Evolutionary conservation across 2,113 vertebrate species (phyloP).

Genomic region (Melanotaenia duboulayi): DNA sequence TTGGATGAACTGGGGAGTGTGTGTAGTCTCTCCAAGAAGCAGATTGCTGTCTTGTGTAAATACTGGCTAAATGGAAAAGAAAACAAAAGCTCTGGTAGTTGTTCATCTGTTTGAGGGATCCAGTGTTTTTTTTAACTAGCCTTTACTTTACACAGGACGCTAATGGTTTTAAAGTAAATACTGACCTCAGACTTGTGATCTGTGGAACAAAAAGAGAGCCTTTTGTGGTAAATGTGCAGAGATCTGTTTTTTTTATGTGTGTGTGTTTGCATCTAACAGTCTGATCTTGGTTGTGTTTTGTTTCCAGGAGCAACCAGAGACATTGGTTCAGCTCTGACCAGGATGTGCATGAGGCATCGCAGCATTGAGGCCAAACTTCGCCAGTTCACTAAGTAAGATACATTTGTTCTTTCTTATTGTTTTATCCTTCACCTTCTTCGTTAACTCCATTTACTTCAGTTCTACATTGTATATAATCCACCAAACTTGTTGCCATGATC

Average conservation of each 20-base stretch:
- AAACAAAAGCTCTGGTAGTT: slow-evolving; percentile 18
- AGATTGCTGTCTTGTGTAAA: slow-evolving; percentile 56
- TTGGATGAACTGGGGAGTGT: slow-evolving; percentile 49
- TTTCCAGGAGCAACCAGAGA: slow-evolving; percentile 93
- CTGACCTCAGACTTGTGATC: neutral
- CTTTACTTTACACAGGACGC: slow-evolving; percentile 28
- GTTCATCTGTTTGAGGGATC: slow-evolving; percentile 28
- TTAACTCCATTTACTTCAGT: too few relatives aligned
- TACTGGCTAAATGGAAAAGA: slow-evolving; percentile 44
- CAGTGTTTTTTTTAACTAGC: slow-evolving; percentile 27
- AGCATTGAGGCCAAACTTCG: slow-evolving; percentile 98
- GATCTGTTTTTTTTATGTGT: neutral
- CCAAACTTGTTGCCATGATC: neutral
- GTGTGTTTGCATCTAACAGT: neutral
- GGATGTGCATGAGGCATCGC: slow-evolving; percentile 99
- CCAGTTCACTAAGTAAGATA: slow-evolving; percentile 96
- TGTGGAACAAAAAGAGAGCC: slow-evolving; percentile 3
- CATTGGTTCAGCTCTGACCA: slow-evolving; percentile 95
- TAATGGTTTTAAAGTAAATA: slow-evolving; percentile 33
- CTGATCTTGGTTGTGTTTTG: slow-evolving; percentile 39
- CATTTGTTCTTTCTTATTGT: neutral
- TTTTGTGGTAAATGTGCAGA: slow-evolving; percentile 19
- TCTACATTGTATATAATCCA: neutral
- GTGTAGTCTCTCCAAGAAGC: slow-evolving; percentile 24
- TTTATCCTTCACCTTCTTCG: neutral